phyloP scores from a whole-genome alignment of 2,888 invertebrate species.

The Steinernema hermaphroditum region DNA sequence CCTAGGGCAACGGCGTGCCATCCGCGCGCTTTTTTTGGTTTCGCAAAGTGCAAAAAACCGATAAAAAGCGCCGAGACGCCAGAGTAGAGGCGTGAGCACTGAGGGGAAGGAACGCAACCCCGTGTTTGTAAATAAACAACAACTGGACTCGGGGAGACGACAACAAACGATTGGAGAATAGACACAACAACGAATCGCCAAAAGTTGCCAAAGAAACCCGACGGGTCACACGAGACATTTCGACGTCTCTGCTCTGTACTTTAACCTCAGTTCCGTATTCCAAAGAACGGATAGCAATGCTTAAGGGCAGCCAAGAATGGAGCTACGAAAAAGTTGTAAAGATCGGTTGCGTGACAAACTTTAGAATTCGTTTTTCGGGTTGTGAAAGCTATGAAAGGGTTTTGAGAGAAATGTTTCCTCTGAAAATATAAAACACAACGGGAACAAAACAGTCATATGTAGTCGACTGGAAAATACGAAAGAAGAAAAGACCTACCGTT shows the following conservation, averaged over 20 bases:
- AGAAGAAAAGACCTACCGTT: conserved; percentile 5
- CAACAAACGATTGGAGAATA: neutral
- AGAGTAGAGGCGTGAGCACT: neutral
- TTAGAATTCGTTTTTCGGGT: no score
- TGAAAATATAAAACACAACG: no score
- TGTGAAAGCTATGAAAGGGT: no score
- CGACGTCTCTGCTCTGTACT: conserved; percentile 4
- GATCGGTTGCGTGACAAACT: no score
- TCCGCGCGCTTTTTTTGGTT: conserved; percentile 17
- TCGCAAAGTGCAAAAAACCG: conserved; percentile 27
- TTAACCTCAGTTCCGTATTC: neutral
- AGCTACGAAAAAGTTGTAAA: no score
- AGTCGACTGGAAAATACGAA: no score
- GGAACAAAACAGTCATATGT: no score
- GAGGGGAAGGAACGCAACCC: neutral
- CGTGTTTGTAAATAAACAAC: conserved; percentile 25
- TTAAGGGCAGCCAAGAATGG: no score
- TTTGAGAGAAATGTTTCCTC: no score
- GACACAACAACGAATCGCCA: neutral
- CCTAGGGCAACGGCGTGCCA: conserved; percentile 24
- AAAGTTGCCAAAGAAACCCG: neutral
- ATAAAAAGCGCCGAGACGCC: conserved; percentile 14
- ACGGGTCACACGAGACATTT: neutral
- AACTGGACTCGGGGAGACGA: neutral
- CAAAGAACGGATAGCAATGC: neutral